Base-by-base conservation (phyloP, 23 tunicate species). In the Halocynthia aurantium region DNA sequence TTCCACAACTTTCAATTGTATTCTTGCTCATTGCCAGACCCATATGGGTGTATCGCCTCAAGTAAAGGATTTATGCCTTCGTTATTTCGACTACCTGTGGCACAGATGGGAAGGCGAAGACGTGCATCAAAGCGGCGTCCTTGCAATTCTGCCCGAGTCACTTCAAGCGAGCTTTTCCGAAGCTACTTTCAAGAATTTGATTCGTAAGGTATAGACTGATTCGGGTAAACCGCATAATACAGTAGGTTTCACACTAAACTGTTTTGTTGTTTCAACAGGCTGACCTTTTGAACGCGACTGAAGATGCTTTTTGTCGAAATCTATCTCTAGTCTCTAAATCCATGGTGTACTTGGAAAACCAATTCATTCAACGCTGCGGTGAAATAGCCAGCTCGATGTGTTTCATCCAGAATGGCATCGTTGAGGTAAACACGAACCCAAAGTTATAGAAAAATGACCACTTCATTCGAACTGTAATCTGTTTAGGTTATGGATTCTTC, bases 31-130 rank as follows among this genome's bases (percentile, higher is more conserved):
- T 62, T 51, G 60, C 19, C 52, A 92, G 98, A 73, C 83, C 11
- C 69, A 73, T 8, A 86, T 92, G 93, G 88, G 84, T 22, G 72
- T 92, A n/a, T 77, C 77, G 20, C 79, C 78, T 4, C 77, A 80
- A n/a, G 81, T 81, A 52, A 86, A 83, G 69, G 75, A 72, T n/a
- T 13, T 92, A 13, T 92, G 98, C 62, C 21, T 78, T 20, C 67
- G 83, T 55, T 92, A 86, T 56, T 92, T 86, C 58, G 98, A 92
- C 63, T 86, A 80, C 80, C 44, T 92, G 5, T 92, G 98, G 98
- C 82, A 84, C 8, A 55, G 93, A 6, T 92, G 84, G 82, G 82
- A 82, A 60, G 98, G 98, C 7, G 82, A 82, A 57, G 76, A 82
- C 61, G 93, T 92, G 9, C 80, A 71, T 13, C 72, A 57, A 40